Conservation (phyloP, 2,888 invertebrate genomes). For the Drosophila mulleri region DNA sequence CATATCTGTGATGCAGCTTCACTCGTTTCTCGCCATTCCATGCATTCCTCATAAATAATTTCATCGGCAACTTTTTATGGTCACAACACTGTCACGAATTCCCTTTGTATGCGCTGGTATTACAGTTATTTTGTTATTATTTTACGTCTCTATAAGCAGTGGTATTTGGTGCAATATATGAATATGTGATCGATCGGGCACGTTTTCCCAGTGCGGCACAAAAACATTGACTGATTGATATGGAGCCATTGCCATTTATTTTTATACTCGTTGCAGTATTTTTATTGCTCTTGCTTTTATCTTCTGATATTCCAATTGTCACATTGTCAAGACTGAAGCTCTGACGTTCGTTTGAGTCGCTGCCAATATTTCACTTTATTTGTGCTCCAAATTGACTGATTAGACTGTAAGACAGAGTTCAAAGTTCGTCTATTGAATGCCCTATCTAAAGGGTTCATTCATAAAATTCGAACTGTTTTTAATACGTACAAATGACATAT, state of each 20-base stretch:
- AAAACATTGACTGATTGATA: constrained; percentile 73
- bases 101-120: constrained; percentile 25
- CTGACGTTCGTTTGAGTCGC: constrained; percentile 29
- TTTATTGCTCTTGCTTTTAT: constrained; percentile 47
- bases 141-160: constrained; percentile 46
- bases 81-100: constrained; percentile 33
- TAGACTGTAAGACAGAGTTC: constrained; percentile 33
- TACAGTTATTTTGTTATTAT: constrained; percentile 39
- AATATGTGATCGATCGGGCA: background rate
- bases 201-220: constrained; percentile 31
- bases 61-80: constrained; percentile 61
- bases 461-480: background rate
- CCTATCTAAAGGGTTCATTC: no score
- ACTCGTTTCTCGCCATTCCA: constrained; percentile 31
- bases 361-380: background rate
- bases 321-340: constrained; percentile 19
- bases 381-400: constrained; percentile 21
- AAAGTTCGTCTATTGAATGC: background rate
- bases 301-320: constrained; percentile 49
- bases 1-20: constrained; percentile 4
- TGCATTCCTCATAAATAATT: constrained; percentile 77
- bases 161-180: constrained; percentile 31
- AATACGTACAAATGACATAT: no score
- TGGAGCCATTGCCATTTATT: constrained; percentile 60
- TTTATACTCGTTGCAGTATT: constrained; percentile 65